phyloP scores from a whole-genome alignment of 2,113 vertebrate genomes.

The Aspiorhynchus laticeps region DNA sequence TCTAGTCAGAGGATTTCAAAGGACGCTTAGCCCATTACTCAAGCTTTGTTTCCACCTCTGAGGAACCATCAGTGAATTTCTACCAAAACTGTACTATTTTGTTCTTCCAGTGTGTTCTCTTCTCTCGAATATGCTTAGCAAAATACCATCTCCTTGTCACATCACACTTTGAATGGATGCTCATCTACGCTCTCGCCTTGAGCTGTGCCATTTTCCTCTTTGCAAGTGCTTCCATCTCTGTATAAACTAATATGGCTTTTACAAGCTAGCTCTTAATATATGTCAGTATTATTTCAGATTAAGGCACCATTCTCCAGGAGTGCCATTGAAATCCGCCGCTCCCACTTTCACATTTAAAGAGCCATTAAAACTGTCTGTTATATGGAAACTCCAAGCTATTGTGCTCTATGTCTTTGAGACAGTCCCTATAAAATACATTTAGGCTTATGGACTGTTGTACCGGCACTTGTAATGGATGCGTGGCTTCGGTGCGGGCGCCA shows the following conservation, averaged over 20 bases:
- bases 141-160: neutral
- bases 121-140: neutral
- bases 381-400: constrained; percentile 6
- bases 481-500: neutral
- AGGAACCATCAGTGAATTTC: neutral
- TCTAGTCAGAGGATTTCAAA: constrained; percentile 52
- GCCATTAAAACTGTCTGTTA: constrained; percentile 40
- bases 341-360: constrained; percentile 35
- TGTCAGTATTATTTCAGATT: constrained; percentile 38
- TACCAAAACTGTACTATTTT: neutral
- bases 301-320: constrained; percentile 26
- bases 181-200: constrained; percentile 10
- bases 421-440: constrained; percentile 47
- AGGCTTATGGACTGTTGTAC: constrained; percentile 35
- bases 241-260: constrained; percentile 38
- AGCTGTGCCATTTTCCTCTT: neutral
- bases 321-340: neutral
- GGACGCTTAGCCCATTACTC: constrained; percentile 39
- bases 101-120: neutral
- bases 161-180: constrained; percentile 14
- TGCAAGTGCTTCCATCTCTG: constrained; percentile 12
- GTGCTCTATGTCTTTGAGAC: constrained; percentile 23
- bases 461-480: constrained; percentile 6
- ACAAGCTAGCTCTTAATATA: constrained; percentile 18
- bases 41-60: constrained; percentile 18